These are phyloP conservation scores for Dicrurus megarhynchus DNA, from an alignment of 2,113 vertebrate genomes.

Conservation along the genomic window DNA sequence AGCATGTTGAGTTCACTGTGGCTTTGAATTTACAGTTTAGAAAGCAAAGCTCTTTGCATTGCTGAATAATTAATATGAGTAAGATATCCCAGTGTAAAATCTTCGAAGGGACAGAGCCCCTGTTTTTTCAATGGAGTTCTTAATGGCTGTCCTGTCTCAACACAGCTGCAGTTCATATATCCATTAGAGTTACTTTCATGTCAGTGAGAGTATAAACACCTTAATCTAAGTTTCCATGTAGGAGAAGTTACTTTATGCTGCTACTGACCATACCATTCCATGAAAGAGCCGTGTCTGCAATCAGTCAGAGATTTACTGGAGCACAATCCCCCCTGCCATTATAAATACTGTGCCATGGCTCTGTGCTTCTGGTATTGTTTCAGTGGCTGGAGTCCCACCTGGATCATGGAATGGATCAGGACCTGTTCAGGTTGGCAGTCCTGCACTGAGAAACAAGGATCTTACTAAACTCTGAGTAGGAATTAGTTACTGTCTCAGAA, in stretches of 20 bases:
- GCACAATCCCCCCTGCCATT: background rate
- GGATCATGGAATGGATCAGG: background rate
- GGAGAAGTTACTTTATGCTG: background rate
- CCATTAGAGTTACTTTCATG: background rate
- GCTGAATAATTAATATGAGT: background rate
- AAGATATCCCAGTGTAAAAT: background rate
- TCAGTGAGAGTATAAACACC: background rate
- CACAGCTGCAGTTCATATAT: background rate
- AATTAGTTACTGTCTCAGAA: background rate
- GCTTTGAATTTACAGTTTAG: background rate
- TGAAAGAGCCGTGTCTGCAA: background rate
- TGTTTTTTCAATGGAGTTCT: background rate
- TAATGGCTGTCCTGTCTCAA: background rate
- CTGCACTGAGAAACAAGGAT: background rate
- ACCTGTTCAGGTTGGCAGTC: background rate
- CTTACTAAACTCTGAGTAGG: background rate
- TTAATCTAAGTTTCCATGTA: background rate
- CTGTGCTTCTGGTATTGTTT: background rate
- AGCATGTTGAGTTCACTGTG: background rate
- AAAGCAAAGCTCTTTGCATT: background rate
- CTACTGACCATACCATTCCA: background rate
- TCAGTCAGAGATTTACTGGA: background rate
- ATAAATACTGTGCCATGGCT: background rate
- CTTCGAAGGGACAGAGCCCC: background rate
- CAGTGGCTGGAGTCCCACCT: background rate